Conservation (phyloP, 2,888 invertebrate species). For the Thereva nobilitata region DNA sequence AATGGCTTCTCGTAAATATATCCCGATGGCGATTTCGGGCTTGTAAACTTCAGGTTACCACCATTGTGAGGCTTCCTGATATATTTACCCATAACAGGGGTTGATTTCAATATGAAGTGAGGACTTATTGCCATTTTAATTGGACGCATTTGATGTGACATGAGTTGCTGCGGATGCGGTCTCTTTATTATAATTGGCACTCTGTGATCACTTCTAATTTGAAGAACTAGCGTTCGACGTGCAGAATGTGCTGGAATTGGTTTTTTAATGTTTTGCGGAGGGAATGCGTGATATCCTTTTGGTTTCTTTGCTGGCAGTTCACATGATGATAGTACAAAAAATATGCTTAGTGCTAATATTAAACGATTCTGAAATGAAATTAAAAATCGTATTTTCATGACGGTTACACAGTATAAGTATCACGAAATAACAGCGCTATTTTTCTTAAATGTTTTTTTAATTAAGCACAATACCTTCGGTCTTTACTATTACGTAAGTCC, state of each 20-base stretch:
- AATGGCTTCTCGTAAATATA: conserved; percentile 55
- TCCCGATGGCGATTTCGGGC: conserved; percentile 6
- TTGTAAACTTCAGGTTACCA: neutral
- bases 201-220: conserved; percentile 56
- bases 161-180: conserved; percentile 43
- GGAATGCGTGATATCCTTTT: conserved; percentile 50
- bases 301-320: conserved; percentile 50
- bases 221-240: conserved; percentile 53
- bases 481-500: too few species aligned
- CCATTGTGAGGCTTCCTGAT: conserved; percentile 41
- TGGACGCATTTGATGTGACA: conserved; percentile 31
- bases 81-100: conserved; percentile 39
- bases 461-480: too few species aligned
- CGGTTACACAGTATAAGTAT: too few species aligned
- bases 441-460: too few species aligned
- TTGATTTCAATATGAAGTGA: conserved; percentile 42
- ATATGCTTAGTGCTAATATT: neutral
- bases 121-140: conserved; percentile 39
- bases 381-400: too few species aligned
- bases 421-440: too few species aligned
- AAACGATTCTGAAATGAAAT: too few species aligned
- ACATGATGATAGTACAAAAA: conserved; percentile 46
- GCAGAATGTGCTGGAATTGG: conserved; percentile 31
- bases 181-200: conserved; percentile 54
- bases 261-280: conserved; percentile 39